Evolutionary conservation across 2,888 invertebrate genomes (phyloP), one percentile per base, ranked within the genome.

Genomic region (Cheiracanthium punctorium): DNA sequence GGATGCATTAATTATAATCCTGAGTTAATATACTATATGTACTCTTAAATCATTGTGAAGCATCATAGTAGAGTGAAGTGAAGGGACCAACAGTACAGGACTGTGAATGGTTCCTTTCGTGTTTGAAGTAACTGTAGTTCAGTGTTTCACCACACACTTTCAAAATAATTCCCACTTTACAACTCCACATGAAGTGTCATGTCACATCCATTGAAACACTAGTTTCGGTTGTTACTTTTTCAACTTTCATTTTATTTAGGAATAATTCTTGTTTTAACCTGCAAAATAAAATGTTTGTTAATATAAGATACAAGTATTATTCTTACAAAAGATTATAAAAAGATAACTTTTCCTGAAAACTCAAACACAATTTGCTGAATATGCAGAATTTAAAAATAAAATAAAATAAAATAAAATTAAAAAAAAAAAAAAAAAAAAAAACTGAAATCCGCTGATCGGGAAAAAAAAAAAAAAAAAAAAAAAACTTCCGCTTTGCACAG

Each of bases 151-250:
- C 64, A 20, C 52, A 72, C 52, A 72, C 65, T 41, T 30, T 29
- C 29, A 73, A 58, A 37, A 37, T 52, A 43, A 24, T 52, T 30
- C 64, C 43, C 73, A 85, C 30, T 43, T 74, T 48, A 85, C 69
- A 52, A 58, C 24, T 32, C 32, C 37, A 32, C 67, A 79, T 58
- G 4, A 73, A 73, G 79, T 76, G 82, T 87, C 87, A 87, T 74
- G 87, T 87, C 70, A 87, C 87, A 73, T 87, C 87, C 87, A 87
- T 82, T 24, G 87, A 82, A 64, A 87, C 79, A 65, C 71, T 70
- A 37, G 77, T 87, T 37, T 87, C 87, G 43, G 76, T 80, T 41
- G 87, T 41, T 24, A 87, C 77, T 41, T 87, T 87, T 52, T 82
- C 80, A 52, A 67, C 79, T 74, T 87, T 87, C 52, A 87, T 69